These are phyloP conservation scores for Sicus ferrugineus DNA, from an alignment of 2,888 invertebrate genomes.

Conservation along the genomic window DNA sequence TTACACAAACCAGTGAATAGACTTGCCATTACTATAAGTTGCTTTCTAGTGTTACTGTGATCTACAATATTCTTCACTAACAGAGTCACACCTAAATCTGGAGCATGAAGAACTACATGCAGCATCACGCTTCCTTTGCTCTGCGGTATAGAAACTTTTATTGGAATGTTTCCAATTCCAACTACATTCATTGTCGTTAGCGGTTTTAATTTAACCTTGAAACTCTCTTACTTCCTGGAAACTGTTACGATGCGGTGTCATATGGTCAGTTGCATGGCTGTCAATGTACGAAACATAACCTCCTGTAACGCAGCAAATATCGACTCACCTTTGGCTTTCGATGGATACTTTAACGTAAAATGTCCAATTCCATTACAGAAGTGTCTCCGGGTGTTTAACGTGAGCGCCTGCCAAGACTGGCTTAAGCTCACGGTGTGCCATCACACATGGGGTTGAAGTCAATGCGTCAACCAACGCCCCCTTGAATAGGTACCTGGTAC, in stretches of 20 bases:
- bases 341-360: slow-evolving; percentile 21
- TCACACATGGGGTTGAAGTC: too few relatives aligned
- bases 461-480: too few relatives aligned
- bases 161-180: not conserved
- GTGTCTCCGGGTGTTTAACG: too few relatives aligned
- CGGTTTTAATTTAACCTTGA: not conserved
- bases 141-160: not conserved
- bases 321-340: not conserved
- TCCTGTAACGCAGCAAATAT: slow-evolving; percentile 1
- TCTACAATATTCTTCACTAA: slow-evolving; percentile 6
- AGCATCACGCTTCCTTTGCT: not conserved
- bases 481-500: too few relatives aligned
- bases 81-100: not conserved
- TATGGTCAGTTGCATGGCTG: not conserved
- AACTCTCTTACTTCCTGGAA: not conserved
- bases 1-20: not conserved
- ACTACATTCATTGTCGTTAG: slow-evolving; percentile 10
- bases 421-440: too few relatives aligned
- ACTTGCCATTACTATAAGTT: not conserved
- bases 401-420: too few relatives aligned
- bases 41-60: not conserved
- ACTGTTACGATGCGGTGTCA: not conserved
- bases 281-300: slow-evolving; percentile 3
- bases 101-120: not conserved
- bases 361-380: slow-evolving; percentile 12